Conservation (phyloP, 1,140 invertebrate species). For the Octopus sinensis region DNA sequence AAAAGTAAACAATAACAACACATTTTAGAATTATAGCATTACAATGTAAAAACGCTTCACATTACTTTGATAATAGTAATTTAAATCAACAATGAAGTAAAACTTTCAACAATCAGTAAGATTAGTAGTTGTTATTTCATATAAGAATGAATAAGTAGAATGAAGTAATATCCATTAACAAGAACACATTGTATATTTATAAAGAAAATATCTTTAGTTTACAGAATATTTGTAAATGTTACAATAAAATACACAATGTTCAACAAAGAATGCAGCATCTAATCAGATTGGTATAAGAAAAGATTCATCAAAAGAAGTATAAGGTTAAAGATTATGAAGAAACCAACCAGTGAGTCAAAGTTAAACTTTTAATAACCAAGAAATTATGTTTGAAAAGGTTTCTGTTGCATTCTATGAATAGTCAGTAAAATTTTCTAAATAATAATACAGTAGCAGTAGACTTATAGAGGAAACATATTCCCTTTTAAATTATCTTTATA, state of each 20-base stretch:
- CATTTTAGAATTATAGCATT: no score
- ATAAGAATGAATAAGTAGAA: neutral
- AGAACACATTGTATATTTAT: neutral
- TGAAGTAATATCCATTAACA: neutral
- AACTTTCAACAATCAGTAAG: no score
- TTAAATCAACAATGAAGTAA: no score
- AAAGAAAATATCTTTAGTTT: neutral
- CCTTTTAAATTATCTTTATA: neutral
- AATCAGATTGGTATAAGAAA: neutral
- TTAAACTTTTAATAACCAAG: neutral
- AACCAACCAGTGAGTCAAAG: neutral
- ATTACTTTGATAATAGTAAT: no score
- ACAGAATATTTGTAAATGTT: neutral
- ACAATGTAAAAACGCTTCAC: no score
- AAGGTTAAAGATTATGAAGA: neutral
- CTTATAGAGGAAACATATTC: neutral
- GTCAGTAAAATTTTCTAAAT: neutral
- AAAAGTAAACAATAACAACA: no score
- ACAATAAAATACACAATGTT: neutral
- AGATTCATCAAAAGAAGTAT: slow-evolving; percentile 1
- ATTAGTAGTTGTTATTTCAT: no score
- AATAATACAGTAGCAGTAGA: neutral
- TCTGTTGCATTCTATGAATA: neutral
- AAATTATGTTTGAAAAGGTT: neutral
- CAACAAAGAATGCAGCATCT: neutral